Base-by-base conservation (phyloP, 30 jellyfish, hydroid and myxozoan genomes). In the Turritopsis rubra region DNA sequence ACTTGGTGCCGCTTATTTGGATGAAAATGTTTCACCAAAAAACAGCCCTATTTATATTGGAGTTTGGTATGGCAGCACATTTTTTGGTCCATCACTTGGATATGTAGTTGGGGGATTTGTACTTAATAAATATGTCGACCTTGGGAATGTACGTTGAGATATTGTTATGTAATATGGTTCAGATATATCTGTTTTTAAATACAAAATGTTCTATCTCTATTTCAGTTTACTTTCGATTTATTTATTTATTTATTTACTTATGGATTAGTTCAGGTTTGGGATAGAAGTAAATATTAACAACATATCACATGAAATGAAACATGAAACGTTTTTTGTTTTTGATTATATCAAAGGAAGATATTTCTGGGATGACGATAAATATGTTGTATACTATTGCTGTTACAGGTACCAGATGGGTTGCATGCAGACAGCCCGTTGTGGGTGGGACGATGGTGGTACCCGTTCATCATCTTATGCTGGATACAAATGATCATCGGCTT, bases 371-470 rank as follows among this genome's bases (percentile, higher is more conserved):
- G n/a, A n/a, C n/a, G 17, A 16, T 22, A 27, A 16, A 75, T 28
- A 18, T 13, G 13, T 1, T 77, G 29, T 31, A 52, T 21, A 30
- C 1, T 19, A 3, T 31, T 74, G 8, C 8, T 41, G 60, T 41
- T 27, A 28, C 71, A 88, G 96, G 85, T 88, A 18, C 81, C 79
- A 1, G 88, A 83, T 26, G 66, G 74, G 29, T 31, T 88, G n/a
- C 54, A 25, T 25, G 68, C 75, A 28, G 20, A 31, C 53, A 86
- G 80, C 52, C 91, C 89, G 17, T 81, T 79, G 25, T 88, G 91
- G 91, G 73, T 88, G 29, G 96, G 96, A 0, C 91, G 91, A 3
- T 88, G 96, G 96, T 88, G 96, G 96, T 77, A 52, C 8, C 86
- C 91, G 66, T 88, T 88, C 71, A 53, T 81, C 1, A 21, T 65